Conservation (phyloP, 2,888 invertebrate species). For the Dascillus cervinus region DNA sequence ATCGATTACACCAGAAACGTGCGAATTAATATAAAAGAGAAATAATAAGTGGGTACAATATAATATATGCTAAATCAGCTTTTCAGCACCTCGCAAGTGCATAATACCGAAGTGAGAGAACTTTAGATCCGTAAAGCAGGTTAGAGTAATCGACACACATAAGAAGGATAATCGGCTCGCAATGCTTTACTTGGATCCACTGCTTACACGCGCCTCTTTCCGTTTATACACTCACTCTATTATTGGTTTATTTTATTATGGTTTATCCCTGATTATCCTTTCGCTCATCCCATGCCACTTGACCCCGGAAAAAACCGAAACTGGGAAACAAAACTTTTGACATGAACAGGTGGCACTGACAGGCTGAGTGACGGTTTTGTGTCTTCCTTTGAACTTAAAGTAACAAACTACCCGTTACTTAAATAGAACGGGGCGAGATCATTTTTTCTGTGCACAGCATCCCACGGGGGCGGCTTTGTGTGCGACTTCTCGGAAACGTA, state of each 20-base stretch:
- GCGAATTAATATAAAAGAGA: constrained; percentile 8
- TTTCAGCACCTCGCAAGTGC: constrained; percentile 11
- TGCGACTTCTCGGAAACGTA: too few species aligned
- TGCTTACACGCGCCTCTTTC: constrained; percentile 19
- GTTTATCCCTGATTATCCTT: constrained; percentile 27
- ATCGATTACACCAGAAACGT: constrained; percentile 3
- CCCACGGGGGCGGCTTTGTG: too few species aligned
- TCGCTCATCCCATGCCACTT: constrained; percentile 19
- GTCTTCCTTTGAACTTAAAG: too few species aligned
- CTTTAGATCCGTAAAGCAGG: constrained; percentile 22
- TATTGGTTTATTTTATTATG: constrained; percentile 30
- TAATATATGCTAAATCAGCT: constrained; percentile 12
- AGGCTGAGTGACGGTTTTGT: too few species aligned
- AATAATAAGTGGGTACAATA: constrained; percentile 10
- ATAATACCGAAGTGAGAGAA: constrained; percentile 18
- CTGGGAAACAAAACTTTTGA: too few species aligned
- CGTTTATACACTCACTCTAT: constrained; percentile 20
- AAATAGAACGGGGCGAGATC: too few species aligned
- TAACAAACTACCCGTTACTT: too few species aligned
- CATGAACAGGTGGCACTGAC: too few species aligned
- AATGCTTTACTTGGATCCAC: constrained; percentile 18
- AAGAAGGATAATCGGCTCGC: constrained; percentile 29
- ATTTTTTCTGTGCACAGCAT: too few species aligned
- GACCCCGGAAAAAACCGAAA: too few species aligned
- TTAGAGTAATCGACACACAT: constrained; percentile 28